Conservation (phyloP, 2,797 vertebrate species). For the Otolemur crassicaudatus region DNA sequence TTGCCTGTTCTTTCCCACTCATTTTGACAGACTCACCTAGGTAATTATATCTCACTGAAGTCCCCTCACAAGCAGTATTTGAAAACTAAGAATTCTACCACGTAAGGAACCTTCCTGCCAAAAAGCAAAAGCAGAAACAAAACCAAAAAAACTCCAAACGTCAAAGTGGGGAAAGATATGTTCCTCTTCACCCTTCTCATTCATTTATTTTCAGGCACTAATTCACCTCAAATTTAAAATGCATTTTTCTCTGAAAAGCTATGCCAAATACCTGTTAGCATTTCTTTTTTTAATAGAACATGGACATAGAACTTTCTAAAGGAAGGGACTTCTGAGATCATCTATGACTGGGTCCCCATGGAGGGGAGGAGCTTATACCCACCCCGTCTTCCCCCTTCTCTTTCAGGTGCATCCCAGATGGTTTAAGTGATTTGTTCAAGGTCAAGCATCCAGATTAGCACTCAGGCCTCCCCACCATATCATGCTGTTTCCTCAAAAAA, state of each 20-base stretch:
- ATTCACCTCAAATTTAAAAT: conserved; percentile 14
- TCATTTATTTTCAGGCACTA: neutral
- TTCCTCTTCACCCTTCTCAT: neutral
- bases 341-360: neutral
- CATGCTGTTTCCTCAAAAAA: neutral
- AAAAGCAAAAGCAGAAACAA: neutral
- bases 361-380: neutral
- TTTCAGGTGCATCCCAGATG: neutral
- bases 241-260: neutral
- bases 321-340: neutral
- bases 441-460: neutral
- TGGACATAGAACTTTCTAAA: neutral
- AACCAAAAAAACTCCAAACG: neutral
- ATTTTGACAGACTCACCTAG: neutral
- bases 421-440: conserved; percentile 1
- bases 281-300: neutral
- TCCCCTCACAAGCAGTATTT: neutral
- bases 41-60: neutral
- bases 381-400: neutral
- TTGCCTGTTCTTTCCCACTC: neutral
- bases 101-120: neutral
- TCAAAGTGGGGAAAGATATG: neutral
- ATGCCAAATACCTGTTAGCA: neutral
- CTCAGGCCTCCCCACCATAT: neutral
- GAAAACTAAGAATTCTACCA: conserved; percentile 21